Base-by-base conservation (phyloP, 35 echinoderm and acorn worm genomes). In the Heliocidaris erythrogramma region DNA sequence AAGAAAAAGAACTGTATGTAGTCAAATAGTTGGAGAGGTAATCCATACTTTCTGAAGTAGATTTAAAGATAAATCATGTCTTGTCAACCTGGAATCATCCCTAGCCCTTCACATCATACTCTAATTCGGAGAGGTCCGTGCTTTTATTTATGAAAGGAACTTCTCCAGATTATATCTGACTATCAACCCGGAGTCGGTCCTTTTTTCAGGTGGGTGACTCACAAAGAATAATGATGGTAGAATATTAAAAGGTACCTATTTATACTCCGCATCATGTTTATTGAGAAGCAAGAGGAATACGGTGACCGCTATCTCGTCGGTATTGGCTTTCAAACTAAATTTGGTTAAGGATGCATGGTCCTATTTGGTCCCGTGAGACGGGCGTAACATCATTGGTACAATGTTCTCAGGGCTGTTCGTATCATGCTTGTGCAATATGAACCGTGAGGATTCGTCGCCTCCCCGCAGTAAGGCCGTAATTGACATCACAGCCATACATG, bases 111-210 rank as follows among this genome's bases (percentile, higher is more conserved):
- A 6, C 65, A 78, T 78, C 65, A 78, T 78, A 21, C 65, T 78
- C 65, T 78, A n/a, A 78, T n/a, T 78, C 65, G 8, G 21, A 21
- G 65, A 78, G 65, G 65, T 78, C 65, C 21, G 65, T n/a, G 65
- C 65, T 78, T 78, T 78, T 78, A 78, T 78, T 78, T 78, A 78
- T 21, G 65, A 78, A 21, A 78, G 65, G 65, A 78, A 78, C 65
- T 24, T 78, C 65, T 7, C 65, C 65, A 78, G 65, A 78, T 78
- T 78, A 27, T n/a, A 78, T 78, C 65, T 78, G 7, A 78, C 65
- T 78, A 78, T 78, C 65, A 29, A 78, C n/a, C 65, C 24, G 65
- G 65, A n/a, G 18, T 78, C 21, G 2, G 21, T 78, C 65, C 65
- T 5, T n/a, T 56, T 78, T 78, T 78, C 0, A 78, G 65, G 27